Conservation (phyloP, 2,888 invertebrate genomes). For the Ochropacha duplaris region DNA sequence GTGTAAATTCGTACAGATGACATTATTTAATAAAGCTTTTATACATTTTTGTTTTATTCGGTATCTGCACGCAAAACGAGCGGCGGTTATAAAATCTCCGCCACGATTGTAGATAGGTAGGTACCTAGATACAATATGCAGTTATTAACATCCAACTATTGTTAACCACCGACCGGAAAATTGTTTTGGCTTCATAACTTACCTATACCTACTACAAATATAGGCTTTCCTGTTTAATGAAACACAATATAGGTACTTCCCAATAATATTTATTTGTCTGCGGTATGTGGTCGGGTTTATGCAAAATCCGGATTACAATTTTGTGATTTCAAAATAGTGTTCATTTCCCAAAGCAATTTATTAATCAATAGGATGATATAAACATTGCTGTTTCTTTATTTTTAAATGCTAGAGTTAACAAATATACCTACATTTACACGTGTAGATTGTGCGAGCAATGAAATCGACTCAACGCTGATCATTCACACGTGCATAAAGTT, state of each 20-base stretch:
- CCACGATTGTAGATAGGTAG: neutral
- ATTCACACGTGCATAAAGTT: no score
- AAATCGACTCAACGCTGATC: no score
- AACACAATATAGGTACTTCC: neutral
- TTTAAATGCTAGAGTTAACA: no score
- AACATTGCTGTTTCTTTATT: no score
- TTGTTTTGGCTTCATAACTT: neutral
- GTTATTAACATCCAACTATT: neutral
- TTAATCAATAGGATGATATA: no score
- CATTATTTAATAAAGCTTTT: neutral
- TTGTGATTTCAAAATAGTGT: neutral
- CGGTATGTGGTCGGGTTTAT: neutral
- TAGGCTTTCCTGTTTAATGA: neutral
- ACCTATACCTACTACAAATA: neutral
- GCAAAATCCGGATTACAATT: neutral
- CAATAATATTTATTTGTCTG: neutral
- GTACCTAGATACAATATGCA: neutral
- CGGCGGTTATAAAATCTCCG: neutral
- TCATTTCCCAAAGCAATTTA: neutral
- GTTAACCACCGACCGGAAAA: neutral
- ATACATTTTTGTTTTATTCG: neutral
- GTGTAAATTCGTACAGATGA: neutral
- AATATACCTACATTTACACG: no score
- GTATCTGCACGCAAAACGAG: neutral
- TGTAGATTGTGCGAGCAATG: no score